A percentile compares a stretch with the other conserved stretches of the same genome.
These are phyloP conservation scores for Cirrhinus mrigala DNA, from an alignment of 2,797 vertebrate species.

Conservation along the genomic window DNA sequence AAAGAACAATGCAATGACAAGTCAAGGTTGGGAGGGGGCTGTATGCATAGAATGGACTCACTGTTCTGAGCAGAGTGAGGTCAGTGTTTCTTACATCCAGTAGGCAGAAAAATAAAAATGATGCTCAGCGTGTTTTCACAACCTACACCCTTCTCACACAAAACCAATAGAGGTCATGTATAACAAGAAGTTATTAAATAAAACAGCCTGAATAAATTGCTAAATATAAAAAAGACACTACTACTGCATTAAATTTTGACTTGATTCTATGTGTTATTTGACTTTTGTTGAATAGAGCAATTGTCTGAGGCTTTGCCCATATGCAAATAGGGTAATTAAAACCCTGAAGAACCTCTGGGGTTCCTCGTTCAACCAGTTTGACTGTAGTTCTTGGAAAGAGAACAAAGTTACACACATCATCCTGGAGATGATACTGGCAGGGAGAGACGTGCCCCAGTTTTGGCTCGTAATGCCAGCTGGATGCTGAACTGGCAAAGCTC, in stretches of 20 bases:
- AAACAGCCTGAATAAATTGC: not conserved
- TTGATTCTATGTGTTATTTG: not conserved
- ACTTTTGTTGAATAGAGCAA: not conserved
- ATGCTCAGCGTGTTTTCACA: constrained; percentile 13
- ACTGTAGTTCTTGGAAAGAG: constrained; percentile 54
- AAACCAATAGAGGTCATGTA: not conserved
- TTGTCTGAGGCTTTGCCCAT: not conserved
- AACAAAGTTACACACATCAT: constrained; percentile 9
- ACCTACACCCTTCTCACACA: constrained; percentile 2
- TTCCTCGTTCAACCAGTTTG: not conserved
- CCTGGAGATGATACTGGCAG: constrained; percentile 22
- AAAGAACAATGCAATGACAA: constrained; percentile 51
- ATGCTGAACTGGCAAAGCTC: constrained; percentile 38
- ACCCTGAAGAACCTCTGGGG: constrained; percentile 10
- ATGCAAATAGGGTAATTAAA: constrained; percentile 19
- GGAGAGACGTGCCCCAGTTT: constrained; percentile 25
- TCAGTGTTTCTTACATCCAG: constrained; percentile 46
- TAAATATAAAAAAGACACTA: not conserved
- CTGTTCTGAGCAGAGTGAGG: constrained; percentile 54
- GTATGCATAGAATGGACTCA: constrained; percentile 43
- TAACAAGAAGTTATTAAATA: not conserved
- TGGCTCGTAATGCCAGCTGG: constrained; percentile 45
- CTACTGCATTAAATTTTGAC: not conserved
- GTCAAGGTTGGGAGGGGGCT: constrained; percentile 36
- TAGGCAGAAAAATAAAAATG: constrained; percentile 27